These are phyloP conservation scores for Larimichthys polyactis DNA, from an alignment of 2,113 vertebrate species.

Conservation along the genomic window DNA sequence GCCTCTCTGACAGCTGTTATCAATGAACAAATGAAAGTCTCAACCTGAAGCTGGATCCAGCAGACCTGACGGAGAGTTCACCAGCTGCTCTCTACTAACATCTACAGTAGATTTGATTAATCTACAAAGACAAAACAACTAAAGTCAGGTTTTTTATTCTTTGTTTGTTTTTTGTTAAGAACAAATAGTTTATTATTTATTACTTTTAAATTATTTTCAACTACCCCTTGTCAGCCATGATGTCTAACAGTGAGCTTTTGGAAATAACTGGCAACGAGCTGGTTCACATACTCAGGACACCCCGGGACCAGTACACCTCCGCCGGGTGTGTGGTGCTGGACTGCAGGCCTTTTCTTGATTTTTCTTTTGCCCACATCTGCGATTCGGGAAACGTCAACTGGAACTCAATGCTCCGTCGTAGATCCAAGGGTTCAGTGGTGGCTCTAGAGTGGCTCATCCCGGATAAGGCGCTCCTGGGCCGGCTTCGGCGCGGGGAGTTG, in stretches of 20 bases:
- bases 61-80: conserved; percentile 1
- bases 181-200: conserved; percentile 16
- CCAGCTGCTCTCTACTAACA: neutral
- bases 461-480: conserved; percentile 83
- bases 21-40: conserved; percentile 70
- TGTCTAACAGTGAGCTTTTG: conserved; percentile 60
- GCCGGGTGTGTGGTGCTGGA: conserved; percentile 85
- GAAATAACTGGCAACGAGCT: conserved; percentile 83
- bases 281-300: conserved; percentile 83
- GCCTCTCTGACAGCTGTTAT: conserved; percentile 59
- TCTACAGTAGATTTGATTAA: neutral
- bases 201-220: conserved; percentile 3
- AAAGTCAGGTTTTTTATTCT: neutral
- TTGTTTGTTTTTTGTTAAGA: neutral
- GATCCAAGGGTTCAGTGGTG: conserved; percentile 83
- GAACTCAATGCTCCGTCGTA: conserved; percentile 88
- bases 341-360: conserved; percentile 89
- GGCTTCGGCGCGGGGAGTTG: conserved; percentile 83
- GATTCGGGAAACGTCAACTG: conserved; percentile 88
- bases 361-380: conserved; percentile 82
- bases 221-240: conserved; percentile 37
- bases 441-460: conserved; percentile 88
- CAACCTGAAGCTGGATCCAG: conserved; percentile 35
- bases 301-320: conserved; percentile 72
- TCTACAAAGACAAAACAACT: neutral